These are phyloP conservation scores for Drosophila ironensis DNA, from an alignment of 1,140 invertebrate genomes.

Conservation along the genomic window DNA sequence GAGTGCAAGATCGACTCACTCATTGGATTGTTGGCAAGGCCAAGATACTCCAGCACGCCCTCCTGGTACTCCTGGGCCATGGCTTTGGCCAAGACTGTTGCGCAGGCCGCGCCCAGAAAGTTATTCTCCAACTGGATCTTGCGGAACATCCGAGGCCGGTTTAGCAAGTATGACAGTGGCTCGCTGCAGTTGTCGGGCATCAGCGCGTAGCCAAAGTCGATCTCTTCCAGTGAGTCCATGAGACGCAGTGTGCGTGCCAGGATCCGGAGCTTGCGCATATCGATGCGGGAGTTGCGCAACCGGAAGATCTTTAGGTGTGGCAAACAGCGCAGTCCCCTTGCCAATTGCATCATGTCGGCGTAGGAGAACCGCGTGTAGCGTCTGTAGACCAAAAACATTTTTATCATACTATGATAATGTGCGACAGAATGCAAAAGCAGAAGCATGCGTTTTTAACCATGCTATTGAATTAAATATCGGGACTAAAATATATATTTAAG, in stretches of 20 bases:
- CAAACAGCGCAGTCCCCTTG: slow-evolving; percentile 26
- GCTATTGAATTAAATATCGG: no score
- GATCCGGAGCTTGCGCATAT: slow-evolving; percentile 31
- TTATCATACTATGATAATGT: no score
- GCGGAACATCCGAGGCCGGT: slow-evolving; percentile 8
- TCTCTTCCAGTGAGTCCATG: slow-evolving; percentile 26
- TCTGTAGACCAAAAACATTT: slow-evolving; percentile 7
- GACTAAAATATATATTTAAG: background rate
- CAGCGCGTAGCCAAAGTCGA: slow-evolving; percentile 51
- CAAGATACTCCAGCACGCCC: slow-evolving; percentile 39
- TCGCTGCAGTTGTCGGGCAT: slow-evolving; percentile 44
- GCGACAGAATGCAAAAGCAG: no score
- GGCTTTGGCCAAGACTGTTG: slow-evolving; percentile 7
- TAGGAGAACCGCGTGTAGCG: slow-evolving; percentile 41
- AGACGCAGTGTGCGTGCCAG: slow-evolving; percentile 20
- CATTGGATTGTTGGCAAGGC: slow-evolving; percentile 46
- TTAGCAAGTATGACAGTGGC: slow-evolving; percentile 19
- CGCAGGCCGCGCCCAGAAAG: slow-evolving; percentile 3
- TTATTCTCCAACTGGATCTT: slow-evolving; percentile 52
- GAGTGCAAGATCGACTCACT: slow-evolving; percentile 10
- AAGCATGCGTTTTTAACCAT: no score
- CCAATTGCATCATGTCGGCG: slow-evolving; percentile 35
- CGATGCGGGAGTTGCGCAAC: slow-evolving; percentile 39
- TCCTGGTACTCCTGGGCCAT: background rate
- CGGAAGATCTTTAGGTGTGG: slow-evolving; percentile 32